These are phyloP conservation scores for Dioctria linearis DNA, from an alignment of 2,888 invertebrate genomes.

Conservation along the genomic window DNA sequence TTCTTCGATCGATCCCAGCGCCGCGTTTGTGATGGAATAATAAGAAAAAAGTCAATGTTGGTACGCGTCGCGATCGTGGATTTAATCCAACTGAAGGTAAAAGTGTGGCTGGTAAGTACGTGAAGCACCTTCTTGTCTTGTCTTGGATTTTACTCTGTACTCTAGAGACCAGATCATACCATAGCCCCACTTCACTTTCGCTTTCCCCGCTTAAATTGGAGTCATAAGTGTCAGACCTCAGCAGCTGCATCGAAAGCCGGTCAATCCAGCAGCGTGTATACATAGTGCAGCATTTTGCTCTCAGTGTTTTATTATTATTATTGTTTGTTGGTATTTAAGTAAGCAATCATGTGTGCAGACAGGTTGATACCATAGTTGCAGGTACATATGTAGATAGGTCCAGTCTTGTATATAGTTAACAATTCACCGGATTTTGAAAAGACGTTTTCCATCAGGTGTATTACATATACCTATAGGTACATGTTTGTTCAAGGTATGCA, in stretches of 20 bases:
- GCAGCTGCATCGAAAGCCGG: conserved; percentile 24
- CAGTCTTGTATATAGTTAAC: background rate
- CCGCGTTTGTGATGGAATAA: too few relatives aligned
- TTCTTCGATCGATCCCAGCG: background rate
- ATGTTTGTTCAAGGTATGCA: too few relatives aligned
- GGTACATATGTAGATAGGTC: background rate
- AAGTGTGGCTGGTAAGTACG: conserved; percentile 41
- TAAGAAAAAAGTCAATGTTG: background rate
- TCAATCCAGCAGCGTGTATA: background rate
- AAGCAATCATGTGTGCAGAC: conserved; percentile 4
- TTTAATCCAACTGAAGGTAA: conserved; percentile 44
- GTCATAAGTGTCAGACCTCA: conserved; percentile 36
- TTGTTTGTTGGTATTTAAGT: background rate
- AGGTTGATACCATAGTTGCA: conserved; percentile 25
- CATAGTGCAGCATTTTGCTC: too few relatives aligned
- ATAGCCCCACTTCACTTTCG: conserved; percentile 48
- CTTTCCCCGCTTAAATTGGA: conserved; percentile 51
- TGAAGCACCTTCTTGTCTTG: conserved; percentile 14
- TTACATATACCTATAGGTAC: background rate
- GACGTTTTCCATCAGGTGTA: conserved; percentile 41
- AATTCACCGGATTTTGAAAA: conserved; percentile 23
- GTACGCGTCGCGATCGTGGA: conserved; percentile 22
- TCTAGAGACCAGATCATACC: background rate
- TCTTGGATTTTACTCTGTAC: background rate
- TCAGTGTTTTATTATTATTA: background rate